phyloP scores from a whole-genome alignment of 2,113 vertebrate genomes.

The Castor canadensis region DNA sequence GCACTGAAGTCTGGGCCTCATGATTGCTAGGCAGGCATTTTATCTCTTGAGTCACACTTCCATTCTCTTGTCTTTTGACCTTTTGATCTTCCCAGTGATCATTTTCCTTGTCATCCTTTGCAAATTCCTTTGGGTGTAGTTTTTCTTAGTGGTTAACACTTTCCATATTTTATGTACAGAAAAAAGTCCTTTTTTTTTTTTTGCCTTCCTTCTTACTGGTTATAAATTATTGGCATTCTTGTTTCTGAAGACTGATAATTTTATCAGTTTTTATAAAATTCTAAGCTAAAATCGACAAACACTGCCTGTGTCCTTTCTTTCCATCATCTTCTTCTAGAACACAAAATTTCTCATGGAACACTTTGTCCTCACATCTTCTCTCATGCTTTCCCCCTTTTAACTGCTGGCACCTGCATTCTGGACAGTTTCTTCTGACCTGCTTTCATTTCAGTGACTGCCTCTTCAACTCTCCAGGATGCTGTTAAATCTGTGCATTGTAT shows the following conservation, averaged over 20 bases:
- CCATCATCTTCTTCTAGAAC: not conserved
- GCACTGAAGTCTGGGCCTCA: too few species aligned
- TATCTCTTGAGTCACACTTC: too few species aligned
- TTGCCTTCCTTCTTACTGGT: not conserved
- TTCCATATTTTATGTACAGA: not conserved
- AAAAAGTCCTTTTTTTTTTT: not conserved
- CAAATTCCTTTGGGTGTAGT: not conserved
- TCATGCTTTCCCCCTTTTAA: not conserved
- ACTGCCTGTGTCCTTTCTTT: not conserved
- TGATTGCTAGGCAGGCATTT: too few species aligned
- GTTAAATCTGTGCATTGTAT: not conserved
- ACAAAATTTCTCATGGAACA: not conserved
- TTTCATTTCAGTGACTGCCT: not conserved
- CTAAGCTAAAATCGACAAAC: not conserved
- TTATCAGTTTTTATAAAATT: not conserved
- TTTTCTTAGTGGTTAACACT: not conserved
- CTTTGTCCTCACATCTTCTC: not conserved
- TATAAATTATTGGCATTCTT: not conserved
- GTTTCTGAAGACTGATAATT: not conserved
- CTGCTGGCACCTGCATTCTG: not conserved
- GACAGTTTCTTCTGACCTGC: not conserved
- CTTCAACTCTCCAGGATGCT: not conserved
- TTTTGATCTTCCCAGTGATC: not conserved
- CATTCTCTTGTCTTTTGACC: too few species aligned
- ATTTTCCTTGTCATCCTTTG: not conserved